Conservation (phyloP, 2,888 invertebrate species). For the Neoscelio sp. region DNA sequence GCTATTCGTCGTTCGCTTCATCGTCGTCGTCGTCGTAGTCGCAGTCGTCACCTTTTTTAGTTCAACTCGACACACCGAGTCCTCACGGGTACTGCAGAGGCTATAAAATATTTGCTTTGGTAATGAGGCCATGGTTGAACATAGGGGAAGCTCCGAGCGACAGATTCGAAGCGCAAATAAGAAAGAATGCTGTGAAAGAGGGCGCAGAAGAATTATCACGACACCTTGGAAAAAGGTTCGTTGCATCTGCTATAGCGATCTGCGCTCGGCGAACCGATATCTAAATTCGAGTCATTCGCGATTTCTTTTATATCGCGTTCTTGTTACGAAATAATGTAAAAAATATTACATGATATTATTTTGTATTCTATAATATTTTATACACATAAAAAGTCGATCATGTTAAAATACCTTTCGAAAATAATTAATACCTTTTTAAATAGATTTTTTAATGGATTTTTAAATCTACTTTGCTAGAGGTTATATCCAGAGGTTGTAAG, state of each 20-base stretch:
- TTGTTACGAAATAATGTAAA: too few relatives aligned
- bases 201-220: slow-evolving; percentile 77
- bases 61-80: slow-evolving; percentile 62
- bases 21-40: slow-evolving; percentile 69
- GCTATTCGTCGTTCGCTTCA: slow-evolving; percentile 65
- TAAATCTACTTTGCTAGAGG: too few relatives aligned
- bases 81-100: slow-evolving; percentile 75
- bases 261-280: slow-evolving; percentile 62
- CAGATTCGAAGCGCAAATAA: slow-evolving; percentile 80
- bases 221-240: slow-evolving; percentile 73
- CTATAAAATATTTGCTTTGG: slow-evolving; percentile 83
- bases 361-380: too few relatives aligned
- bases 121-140: slow-evolving; percentile 81
- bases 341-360: too few relatives aligned
- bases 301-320: slow-evolving; percentile 31
- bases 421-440: too few relatives aligned
- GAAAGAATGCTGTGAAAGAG: slow-evolving; percentile 72
- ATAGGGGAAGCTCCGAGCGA: slow-evolving; percentile 69
- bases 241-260: slow-evolving; percentile 63
- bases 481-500: too few relatives aligned
- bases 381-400: slow-evolving; percentile 4
- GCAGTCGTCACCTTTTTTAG: slow-evolving; percentile 59
- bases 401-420: too few relatives aligned
- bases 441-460: too few relatives aligned
- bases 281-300: slow-evolving; percentile 57